phyloP scores from a whole-genome alignment of 2,888 invertebrate genomes.

The Metacarcinus magister region DNA sequence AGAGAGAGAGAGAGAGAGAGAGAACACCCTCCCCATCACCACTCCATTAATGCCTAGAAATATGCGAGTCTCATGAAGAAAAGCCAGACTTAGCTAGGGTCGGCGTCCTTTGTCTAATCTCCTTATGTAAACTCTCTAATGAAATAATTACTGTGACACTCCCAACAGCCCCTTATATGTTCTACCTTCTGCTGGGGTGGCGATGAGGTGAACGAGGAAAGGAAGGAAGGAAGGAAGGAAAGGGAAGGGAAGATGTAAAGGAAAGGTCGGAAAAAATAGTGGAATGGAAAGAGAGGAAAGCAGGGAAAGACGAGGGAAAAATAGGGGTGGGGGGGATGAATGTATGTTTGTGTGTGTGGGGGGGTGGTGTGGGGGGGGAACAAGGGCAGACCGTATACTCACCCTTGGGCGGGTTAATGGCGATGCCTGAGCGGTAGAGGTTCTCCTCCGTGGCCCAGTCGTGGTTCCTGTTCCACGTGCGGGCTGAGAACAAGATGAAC shows the following conservation, averaged over 20 bases:
- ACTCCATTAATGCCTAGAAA: background rate
- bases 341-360: too few species aligned
- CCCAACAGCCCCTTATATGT: constrained; percentile 56
- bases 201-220: background rate
- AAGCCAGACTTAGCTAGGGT: background rate
- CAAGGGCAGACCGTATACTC: constrained; percentile 52
- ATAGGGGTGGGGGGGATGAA: background rate
- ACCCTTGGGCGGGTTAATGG: constrained; percentile 98
- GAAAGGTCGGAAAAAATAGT: background rate
- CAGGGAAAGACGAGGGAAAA: background rate
- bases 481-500: constrained; percentile 85
- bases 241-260: background rate
- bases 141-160: constrained; percentile 61
- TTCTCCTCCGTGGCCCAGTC: constrained; percentile 98
- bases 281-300: background rate
- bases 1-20: constrained; percentile 34
- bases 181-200: background rate
- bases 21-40: background rate
- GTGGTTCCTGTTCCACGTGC: constrained; percentile 92
- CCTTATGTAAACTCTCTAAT: constrained; percentile 70
- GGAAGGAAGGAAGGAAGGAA: background rate
- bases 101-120: constrained; percentile 44
- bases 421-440: constrained; percentile 94
- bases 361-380: background rate
- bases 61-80: background rate